Base-by-base conservation (phyloP, 2,113 vertebrate genomes). In the Solenodon paradoxus region DNA sequence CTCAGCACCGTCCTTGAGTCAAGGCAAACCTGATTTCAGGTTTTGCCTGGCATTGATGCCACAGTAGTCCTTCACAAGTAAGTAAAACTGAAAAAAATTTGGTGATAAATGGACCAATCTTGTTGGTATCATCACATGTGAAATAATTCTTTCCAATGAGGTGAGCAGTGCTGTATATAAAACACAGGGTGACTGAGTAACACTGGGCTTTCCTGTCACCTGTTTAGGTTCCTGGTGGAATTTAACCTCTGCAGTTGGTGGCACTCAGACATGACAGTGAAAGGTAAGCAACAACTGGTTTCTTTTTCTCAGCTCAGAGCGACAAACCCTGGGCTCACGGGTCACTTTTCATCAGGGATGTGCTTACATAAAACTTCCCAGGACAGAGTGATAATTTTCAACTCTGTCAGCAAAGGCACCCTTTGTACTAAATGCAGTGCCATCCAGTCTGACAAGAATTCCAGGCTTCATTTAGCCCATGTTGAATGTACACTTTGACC, bases 171-270 rank as follows among this genome's bases (percentile, higher is more conserved):
- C 93, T 2, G n/a, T n/a, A n/a, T n/a, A 0, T 89, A 24, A 59
- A 90, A 40, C 83, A 32, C 28, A 94, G 12, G 53, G 49, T 95
- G 55, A 85, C 53, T 51, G 10, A 47, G 47, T 98, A 89, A 98
- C 92, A 24, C 13, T 69, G 93, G 93, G 40, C 92, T 93, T 98
- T 64, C 40, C 90, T 66, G 72, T 93, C 19, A 26, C 97, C 98
- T 97, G 32, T 98, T 96, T 97, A 99, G 99, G 98, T 99, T 99
- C 97, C 98, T 99, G 97, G 98, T 99, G 93, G 99, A 99, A 98
- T 99, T 99, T 98, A 99, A 99, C 98, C 98, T 99, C 96, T 99
- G 99, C 98, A 99, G 99, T 97, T 99, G 99, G 99, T 99, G 99
- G 99, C 97, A 99, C 97, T 99, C 98, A 24, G 99, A 99, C 97